Percentiles rank a stretch among this genome's conserved stretches.
Conservation (phyloP, 2,113 vertebrate genomes). For the Gavia stellata region DNA sequence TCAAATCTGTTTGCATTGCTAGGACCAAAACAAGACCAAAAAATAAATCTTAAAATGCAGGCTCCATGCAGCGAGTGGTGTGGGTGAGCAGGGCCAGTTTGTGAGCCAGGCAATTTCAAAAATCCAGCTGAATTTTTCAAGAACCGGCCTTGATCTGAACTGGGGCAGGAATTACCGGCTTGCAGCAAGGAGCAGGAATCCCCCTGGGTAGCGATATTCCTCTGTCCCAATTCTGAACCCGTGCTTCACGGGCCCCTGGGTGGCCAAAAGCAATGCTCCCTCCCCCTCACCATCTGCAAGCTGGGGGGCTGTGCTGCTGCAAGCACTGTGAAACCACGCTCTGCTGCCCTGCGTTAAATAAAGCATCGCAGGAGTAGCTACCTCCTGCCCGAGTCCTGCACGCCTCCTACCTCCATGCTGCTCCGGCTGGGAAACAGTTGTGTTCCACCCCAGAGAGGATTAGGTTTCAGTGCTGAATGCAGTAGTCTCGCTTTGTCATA, state of each 20-base stretch:
- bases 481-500: background rate
- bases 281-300: background rate
- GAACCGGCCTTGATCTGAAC: background rate
- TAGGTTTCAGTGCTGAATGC: background rate
- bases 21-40: background rate
- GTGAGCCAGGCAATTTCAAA: background rate
- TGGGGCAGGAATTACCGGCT: fast-evolving
- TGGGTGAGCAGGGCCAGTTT: background rate
- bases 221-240: background rate
- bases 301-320: background rate
- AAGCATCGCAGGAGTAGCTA: background rate
- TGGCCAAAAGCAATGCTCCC: background rate
- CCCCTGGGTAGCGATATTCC: fast-evolving
- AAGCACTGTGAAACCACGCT: fast-evolving
- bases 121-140: background rate
- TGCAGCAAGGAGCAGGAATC: background rate
- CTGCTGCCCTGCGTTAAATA: background rate
- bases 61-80: background rate
- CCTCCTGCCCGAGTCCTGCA: background rate
- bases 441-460: fast-evolving
- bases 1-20: background rate
- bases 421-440: background rate
- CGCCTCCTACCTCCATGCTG: fast-evolving
- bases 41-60: background rate
- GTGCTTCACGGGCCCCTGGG: constrained; percentile 27